phyloP scores from a whole-genome alignment of 2,797 vertebrate species.

The Etheostoma nigrum region DNA sequence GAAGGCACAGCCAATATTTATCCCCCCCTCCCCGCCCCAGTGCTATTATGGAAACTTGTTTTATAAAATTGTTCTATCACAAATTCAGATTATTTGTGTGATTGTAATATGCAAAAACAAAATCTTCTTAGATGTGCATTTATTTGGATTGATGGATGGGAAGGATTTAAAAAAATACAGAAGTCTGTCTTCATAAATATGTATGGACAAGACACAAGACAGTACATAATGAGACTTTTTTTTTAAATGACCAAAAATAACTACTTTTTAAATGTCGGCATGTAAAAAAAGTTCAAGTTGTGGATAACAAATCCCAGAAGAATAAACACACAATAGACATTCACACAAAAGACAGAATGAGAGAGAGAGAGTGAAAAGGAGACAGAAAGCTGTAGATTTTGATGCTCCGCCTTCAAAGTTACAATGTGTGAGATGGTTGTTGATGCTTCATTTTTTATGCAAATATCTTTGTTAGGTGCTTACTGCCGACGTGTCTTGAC shows the following conservation, averaged over 20 bases:
- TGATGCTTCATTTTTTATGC: neutral
- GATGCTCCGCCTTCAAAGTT: neutral
- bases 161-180: neutral
- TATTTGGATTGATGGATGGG: conserved; percentile 18
- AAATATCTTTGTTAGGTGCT: neutral
- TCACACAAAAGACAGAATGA: neutral
- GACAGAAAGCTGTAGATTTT: neutral
- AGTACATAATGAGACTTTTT: conserved; percentile 45
- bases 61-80: neutral
- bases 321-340: conserved; percentile 19
- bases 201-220: conserved; percentile 32
- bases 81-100: conserved; percentile 8
- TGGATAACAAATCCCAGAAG: conserved; percentile 7
- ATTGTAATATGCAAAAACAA: conserved; percentile 29
- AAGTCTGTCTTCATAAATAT: conserved; percentile 49
- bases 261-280: conserved; percentile 32
- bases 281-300: conserved; percentile 36
- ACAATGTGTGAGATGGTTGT: neutral
- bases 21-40: neutral
- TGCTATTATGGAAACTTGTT: neutral
- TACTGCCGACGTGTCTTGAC: neutral
- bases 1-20: neutral
- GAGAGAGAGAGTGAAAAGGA: neutral
- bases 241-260: conserved; percentile 26
- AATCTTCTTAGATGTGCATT: conserved; percentile 30